These are phyloP conservation scores for Scopus umbretta DNA, from an alignment of 2,113 vertebrate genomes.

Conservation along the genomic window DNA sequence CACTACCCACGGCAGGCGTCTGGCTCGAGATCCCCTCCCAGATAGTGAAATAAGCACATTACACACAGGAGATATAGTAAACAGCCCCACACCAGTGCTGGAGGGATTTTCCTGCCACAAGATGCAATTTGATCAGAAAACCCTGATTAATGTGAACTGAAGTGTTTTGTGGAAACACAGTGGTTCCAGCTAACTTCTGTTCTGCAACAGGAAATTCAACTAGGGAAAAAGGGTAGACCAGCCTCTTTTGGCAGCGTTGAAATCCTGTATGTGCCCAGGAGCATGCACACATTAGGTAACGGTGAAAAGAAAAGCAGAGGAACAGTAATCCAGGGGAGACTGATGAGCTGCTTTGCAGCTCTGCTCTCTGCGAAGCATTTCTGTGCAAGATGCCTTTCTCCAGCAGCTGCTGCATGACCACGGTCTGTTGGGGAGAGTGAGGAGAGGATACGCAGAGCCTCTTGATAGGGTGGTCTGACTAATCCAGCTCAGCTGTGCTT, in stretches of 20 bases:
- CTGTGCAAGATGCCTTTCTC: not conserved
- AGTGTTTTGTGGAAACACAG: not conserved
- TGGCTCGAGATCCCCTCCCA: not conserved
- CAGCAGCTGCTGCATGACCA: not conserved
- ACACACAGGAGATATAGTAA: not conserved
- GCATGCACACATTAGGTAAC: rapidly evolving
- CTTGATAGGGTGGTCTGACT: not conserved
- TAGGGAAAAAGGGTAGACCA: not conserved
- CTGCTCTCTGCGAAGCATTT: not conserved
- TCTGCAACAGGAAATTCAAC: not conserved
- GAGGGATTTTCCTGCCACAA: not conserved
- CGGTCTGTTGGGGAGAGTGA: rapidly evolving
- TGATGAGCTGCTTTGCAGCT: not conserved
- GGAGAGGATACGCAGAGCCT: not conserved
- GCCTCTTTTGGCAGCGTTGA: not conserved
- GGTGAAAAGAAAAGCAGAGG: not conserved
- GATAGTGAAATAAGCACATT: not conserved
- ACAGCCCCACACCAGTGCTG: not conserved
- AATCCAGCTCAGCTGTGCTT: not conserved
- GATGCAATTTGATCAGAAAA: not conserved
- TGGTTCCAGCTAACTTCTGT: not conserved
- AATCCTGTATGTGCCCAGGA: not conserved
- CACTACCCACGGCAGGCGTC: not conserved
- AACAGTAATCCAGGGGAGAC: not conserved
- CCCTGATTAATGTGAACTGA: not conserved